Percentiles rank a stretch among this genome's conserved stretches.
These are phyloP conservation scores for Etheostoma nigrum DNA, from an alignment of 2,797 vertebrate species.

Conservation along the genomic window DNA sequence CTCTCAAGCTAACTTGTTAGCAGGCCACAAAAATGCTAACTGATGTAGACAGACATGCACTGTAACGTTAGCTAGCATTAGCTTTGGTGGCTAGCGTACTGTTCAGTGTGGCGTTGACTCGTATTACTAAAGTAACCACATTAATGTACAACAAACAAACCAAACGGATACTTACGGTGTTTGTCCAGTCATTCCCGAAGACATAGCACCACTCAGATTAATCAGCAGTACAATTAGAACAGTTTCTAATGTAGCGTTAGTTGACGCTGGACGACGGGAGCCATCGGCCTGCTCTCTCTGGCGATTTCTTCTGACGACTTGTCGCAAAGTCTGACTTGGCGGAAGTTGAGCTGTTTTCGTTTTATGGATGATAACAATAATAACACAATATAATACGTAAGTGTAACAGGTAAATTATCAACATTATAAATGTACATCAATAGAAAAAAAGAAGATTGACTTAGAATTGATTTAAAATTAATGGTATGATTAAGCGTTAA, in stretches of 20 bases:
- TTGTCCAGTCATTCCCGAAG: conserved; percentile 85
- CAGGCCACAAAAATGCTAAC: conserved; percentile 37
- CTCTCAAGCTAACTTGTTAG: conserved; percentile 3
- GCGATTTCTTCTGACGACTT: conserved; percentile 59
- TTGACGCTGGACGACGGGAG: conserved; percentile 30
- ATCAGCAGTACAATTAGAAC: conserved; percentile 23
- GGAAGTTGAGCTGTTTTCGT: conserved; percentile 42
- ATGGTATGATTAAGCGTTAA: not conserved
- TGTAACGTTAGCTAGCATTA: not conserved
- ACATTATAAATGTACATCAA: not conserved
- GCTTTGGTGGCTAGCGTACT: conserved; percentile 15
- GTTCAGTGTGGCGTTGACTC: not conserved
- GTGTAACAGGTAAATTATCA: too few relatives aligned
- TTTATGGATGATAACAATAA: conserved; percentile 5
- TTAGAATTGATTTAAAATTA: not conserved
- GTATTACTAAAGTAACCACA: not conserved
- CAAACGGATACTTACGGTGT: conserved; percentile 80
- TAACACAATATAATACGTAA: too few relatives aligned
- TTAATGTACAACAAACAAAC: not conserved
- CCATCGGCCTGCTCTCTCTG: conserved; percentile 48
- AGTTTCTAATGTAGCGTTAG: conserved; percentile 16
- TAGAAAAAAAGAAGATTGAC: not conserved
- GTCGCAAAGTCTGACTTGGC: conserved; percentile 56
- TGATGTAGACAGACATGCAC: not conserved
- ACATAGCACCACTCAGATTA: conserved; percentile 75